Percentiles rank a stretch among this genome's conserved stretches.
phyloP scores from a whole-genome alignment of 2,113 vertebrate genomes.

The Tragulus kanchil region DNA sequence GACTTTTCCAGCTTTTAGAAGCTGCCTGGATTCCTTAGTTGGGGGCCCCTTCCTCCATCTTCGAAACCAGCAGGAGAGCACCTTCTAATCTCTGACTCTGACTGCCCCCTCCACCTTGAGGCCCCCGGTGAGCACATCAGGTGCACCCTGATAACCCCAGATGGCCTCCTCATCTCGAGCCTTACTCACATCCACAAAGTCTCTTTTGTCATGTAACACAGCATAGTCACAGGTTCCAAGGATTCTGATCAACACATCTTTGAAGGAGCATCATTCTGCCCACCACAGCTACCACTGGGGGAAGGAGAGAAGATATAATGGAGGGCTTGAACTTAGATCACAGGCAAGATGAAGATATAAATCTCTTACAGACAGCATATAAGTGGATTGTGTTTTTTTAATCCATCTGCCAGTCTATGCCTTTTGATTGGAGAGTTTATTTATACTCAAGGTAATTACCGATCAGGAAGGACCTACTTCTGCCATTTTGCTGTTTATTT shows the following conservation, averaged over 20 bases:
- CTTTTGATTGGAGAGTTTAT: background rate
- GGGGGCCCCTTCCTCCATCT: background rate
- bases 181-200: background rate
- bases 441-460: background rate
- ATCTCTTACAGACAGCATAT: background rate
- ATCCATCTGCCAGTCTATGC: background rate
- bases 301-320: too few species aligned
- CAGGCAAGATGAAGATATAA: background rate
- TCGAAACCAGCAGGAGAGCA: background rate
- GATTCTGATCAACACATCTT: too few species aligned
- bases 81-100: background rate
- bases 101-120: background rate
- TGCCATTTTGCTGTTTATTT: background rate
- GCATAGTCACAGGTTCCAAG: background rate
- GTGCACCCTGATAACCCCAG: background rate
- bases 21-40: background rate
- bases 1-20: background rate
- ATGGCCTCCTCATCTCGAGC: background rate
- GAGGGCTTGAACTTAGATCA: background rate
- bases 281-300: background rate
- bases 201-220: background rate
- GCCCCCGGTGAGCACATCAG: background rate
- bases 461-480: background rate
- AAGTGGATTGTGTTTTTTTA: background rate
- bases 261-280: background rate